Evolutionary conservation across 2,113 vertebrate genomes (phyloP), one percentile per base, ranked within the genome.

Genomic region (Heterotilapia buettikoferi): DNA sequence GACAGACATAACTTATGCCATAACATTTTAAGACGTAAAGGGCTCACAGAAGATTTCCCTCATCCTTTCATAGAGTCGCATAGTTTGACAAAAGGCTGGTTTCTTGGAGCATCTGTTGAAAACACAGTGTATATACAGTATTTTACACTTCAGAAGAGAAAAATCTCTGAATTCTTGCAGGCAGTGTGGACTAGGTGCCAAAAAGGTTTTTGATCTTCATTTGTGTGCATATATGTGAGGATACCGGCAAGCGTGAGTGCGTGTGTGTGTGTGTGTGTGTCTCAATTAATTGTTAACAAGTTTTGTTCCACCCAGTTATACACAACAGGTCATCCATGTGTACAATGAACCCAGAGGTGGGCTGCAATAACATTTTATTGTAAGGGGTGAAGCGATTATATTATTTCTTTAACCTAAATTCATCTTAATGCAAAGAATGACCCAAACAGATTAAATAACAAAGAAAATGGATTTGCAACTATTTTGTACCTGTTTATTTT

Each of bases 11-110:
- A 85, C 68, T 79, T 86, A 91, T 86, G 87, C 86, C 90, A 90
- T 92, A 82, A 87, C 76, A 91, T 92, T 84, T 84, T 82, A 84
- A 80, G 80, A 92, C 50, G 86, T 86, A 84, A 95, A 96, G 95
- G 95, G 95, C 95, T 96, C 86, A 57, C 81, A 63, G 84, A 92
- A 92, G 90, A 95, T 83, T 76, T 92, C 91, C 88, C 83, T 90
- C 82, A 85, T 87, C 19, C 29, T 78, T 89, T 90, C 82, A 68
- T 45, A 24, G 83, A 86, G 21, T 57, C 38, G 21, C 71, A 19
- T 19, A 11, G 18, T 89, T 84, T 89, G 82, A 82, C 6, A 4
- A 56, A 52, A 82, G 52, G 29, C 82, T 84, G 71, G 33, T 86
- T 88, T 86, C 81, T 86, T 31, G 84, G 80, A 92, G 83, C 6